Conservation (phyloP, 2,113 vertebrate genomes). For the Gallinago paraguaiae region DNA sequence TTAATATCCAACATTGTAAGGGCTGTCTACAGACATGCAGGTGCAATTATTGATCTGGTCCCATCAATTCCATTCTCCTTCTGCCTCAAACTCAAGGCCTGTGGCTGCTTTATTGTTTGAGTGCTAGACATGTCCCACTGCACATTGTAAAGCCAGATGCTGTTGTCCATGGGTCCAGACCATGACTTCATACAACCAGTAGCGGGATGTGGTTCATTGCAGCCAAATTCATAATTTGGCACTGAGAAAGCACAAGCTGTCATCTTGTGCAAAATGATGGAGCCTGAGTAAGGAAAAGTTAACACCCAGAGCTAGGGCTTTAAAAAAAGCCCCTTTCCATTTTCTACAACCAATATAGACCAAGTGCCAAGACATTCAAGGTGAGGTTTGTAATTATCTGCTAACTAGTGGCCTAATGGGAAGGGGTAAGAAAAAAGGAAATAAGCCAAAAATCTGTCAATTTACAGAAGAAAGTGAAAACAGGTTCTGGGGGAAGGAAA, state of each 20-base stretch:
- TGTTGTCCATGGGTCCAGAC: neutral
- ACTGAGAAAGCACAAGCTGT: neutral
- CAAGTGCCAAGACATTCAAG: neutral
- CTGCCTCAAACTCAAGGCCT: neutral
- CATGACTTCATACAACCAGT: neutral
- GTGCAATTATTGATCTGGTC: neutral
- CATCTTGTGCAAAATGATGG: neutral
- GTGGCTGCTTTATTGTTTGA: neutral
- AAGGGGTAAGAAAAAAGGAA: neutral
- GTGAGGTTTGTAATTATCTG: neutral
- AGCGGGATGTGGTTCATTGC: neutral
- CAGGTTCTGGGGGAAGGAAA: neutral
- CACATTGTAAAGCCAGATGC: neutral
- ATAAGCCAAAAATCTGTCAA: neutral
- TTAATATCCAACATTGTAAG: neutral
- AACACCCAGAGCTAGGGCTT: neutral
- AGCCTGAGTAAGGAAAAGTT: neutral
- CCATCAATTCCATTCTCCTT: neutral
- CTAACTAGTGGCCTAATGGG: neutral
- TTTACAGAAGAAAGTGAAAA: neutral
- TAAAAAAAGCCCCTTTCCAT: neutral
- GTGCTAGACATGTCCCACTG: neutral
- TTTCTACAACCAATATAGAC: neutral
- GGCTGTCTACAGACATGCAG: neutral
- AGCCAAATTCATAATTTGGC: neutral